Evolutionary conservation across 2,113 vertebrate species (phyloP).

Genomic region (Saimiri boliviensis): DNA sequence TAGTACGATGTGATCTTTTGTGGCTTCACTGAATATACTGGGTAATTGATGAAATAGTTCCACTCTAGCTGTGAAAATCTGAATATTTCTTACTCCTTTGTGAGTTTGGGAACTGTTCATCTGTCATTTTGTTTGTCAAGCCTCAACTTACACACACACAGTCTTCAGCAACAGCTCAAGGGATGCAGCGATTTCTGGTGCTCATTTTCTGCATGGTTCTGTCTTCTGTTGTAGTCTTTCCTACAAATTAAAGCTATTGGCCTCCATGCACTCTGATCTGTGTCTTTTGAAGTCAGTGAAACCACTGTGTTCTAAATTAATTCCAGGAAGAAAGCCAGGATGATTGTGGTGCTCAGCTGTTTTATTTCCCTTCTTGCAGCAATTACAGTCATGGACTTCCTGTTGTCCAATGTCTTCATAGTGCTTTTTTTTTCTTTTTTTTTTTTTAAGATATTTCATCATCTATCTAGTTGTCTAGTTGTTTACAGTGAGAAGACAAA

Average conservation of each 20-base stretch:
- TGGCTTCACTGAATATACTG: neutral
- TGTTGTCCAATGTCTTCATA: neutral
- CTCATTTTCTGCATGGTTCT: neutral
- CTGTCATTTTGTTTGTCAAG: neutral
- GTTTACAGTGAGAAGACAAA: conserved; percentile 7
- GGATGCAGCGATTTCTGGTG: neutral
- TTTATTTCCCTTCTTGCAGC: neutral
- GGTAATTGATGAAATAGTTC: neutral
- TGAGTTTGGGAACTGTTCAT: neutral
- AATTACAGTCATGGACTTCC: neutral
- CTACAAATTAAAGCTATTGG: neutral
- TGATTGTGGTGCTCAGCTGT: neutral
- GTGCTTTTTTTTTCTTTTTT: neutral
- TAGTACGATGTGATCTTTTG: neutral
- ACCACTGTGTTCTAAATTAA: neutral
- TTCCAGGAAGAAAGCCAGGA: neutral
- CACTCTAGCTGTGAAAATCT: neutral
- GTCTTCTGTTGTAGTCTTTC: neutral
- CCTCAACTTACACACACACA: neutral
- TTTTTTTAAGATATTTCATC: neutral
- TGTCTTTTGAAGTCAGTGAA: neutral
- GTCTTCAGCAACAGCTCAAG: neutral
- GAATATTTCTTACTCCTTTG: neutral
- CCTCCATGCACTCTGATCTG: neutral
- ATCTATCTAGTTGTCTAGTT: conserved; percentile 38